Evolutionary conservation across 2,113 vertebrate species (phyloP).

Genomic region (Lophotis ruficrista): DNA sequence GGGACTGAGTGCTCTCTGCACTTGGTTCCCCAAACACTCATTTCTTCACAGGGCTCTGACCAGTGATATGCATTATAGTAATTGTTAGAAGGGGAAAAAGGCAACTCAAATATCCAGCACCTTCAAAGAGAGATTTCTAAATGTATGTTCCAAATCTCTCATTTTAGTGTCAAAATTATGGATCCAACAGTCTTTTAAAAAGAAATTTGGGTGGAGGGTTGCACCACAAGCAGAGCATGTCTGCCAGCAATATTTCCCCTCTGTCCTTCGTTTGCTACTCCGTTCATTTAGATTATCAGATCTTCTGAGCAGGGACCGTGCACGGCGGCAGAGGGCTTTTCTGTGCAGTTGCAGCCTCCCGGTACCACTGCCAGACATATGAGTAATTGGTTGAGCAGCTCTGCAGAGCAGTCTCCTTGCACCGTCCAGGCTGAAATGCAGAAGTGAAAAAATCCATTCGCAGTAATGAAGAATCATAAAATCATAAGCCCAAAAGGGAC

Average conservation of each 20-base stretch:
- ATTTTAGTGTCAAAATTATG: not conserved
- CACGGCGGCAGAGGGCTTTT: constrained; percentile 58
- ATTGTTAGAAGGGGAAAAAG: not conserved
- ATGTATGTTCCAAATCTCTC: not conserved
- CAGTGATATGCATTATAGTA: not conserved
- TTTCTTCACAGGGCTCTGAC: not conserved
- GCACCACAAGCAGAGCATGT: not conserved
- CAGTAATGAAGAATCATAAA: not conserved
- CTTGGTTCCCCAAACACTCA: not conserved
- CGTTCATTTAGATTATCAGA: constrained; percentile 19
- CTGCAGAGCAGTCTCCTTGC: constrained; percentile 57
- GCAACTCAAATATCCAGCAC: not conserved
- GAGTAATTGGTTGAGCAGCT: constrained; percentile 57
- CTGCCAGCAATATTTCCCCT: constrained; percentile 1
- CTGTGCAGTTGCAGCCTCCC: constrained; percentile 33
- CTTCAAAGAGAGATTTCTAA: not conserved
- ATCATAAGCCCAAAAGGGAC: not conserved
- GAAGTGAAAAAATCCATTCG: not conserved
- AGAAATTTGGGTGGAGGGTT: not conserved
- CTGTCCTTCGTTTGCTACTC: constrained; percentile 31
- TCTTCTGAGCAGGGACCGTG: constrained; percentile 28
- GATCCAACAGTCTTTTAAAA: not conserved
- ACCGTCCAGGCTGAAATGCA: not conserved
- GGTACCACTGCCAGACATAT: constrained; percentile 36
- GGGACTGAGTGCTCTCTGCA: not conserved